Evolutionary conservation across 2,113 vertebrate genomes (phyloP).

Genomic region (Furnarius figulus): DNA sequence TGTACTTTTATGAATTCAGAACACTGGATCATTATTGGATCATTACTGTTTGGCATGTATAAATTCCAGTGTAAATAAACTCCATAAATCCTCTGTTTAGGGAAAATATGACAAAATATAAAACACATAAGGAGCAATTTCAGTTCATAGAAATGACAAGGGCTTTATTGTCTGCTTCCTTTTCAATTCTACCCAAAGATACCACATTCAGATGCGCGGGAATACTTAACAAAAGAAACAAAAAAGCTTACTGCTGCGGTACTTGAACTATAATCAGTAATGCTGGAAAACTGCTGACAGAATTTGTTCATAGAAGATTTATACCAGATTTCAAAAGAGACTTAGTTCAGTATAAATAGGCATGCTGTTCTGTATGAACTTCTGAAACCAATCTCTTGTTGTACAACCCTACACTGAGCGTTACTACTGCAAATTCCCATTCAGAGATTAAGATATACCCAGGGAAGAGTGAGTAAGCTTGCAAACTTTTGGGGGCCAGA

Average conservation of each 20-base stretch:
- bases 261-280: not conserved
- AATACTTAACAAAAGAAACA: not conserved
- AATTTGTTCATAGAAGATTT: not conserved
- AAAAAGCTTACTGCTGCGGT: not conserved
- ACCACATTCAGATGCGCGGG: not conserved
- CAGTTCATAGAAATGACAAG: not conserved
- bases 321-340: not conserved
- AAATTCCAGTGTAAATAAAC: not conserved
- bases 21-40: not conserved
- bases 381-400: not conserved
- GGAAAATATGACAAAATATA: not conserved
- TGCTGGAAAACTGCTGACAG: not conserved
- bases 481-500: not conserved
- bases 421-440: not conserved
- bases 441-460: not conserved
- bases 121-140: not conserved
- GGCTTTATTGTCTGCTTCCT: not conserved
- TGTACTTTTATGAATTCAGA: not conserved
- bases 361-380: not conserved
- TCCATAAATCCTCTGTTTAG: not conserved
- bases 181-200: not conserved
- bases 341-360: not conserved
- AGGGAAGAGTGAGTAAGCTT: not conserved
- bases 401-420: not conserved
- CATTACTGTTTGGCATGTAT: not conserved